Percentiles rank a stretch among this genome's conserved stretches.
Conservation (phyloP, 1,140 invertebrate genomes). For the Bemisia tabaci region DNA sequence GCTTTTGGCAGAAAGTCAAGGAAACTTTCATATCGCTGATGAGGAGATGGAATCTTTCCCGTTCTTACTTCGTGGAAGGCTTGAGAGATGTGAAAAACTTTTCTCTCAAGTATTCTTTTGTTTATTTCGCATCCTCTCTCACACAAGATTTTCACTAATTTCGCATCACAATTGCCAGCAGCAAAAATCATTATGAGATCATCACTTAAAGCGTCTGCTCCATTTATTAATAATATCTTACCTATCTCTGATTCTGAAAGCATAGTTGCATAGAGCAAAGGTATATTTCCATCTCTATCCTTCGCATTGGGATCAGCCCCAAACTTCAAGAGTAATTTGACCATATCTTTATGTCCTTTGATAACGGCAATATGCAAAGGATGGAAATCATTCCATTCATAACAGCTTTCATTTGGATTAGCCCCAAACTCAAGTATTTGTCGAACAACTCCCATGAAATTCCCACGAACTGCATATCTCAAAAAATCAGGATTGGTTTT, state of each 20-base stretch:
- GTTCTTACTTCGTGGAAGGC: no score
- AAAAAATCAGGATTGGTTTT: background rate
- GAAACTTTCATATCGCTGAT: no score
- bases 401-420: background rate
- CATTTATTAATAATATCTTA: background rate
- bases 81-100: no score
- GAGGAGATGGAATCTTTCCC: no score
- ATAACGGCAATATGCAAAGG: background rate
- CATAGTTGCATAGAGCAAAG: background rate
- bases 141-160: background rate
- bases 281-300: background rate
- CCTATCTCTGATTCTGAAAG: background rate
- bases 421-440: background rate
- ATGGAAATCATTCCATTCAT: background rate
- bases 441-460: background rate
- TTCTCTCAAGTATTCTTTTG: background rate
- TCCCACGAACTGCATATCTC: background rate
- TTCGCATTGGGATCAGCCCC: background rate
- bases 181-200: background rate
- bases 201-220: background rate
- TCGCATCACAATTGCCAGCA: background rate
- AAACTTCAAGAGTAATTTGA: background rate
- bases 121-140: background rate
- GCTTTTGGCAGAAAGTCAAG: no score
- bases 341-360: conserved; percentile 25